Conservation (phyloP, 2,113 vertebrate genomes). For the Telmatochromis sp. region DNA sequence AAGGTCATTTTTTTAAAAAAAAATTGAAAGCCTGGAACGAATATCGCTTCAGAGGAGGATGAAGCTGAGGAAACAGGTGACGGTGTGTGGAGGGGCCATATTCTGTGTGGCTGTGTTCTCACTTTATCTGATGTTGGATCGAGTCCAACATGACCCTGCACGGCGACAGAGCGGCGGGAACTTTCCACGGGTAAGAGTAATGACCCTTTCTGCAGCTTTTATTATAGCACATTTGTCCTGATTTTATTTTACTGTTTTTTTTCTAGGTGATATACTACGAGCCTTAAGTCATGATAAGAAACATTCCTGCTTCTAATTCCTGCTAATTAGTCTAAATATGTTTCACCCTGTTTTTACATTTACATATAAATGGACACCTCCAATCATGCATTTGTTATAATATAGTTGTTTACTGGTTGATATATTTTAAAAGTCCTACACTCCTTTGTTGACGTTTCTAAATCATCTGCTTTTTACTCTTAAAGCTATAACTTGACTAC, state of each 20-base stretch:
- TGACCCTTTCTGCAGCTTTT: background rate
- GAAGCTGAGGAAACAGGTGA: slow-evolving; percentile 99
- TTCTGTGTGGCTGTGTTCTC: slow-evolving; percentile 99
- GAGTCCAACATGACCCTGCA: slow-evolving; percentile 90
- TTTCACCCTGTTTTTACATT: background rate
- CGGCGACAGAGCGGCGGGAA: slow-evolving; percentile 86
- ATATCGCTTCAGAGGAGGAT: slow-evolving; percentile 59
- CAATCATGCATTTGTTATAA: background rate
- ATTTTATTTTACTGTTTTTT: background rate
- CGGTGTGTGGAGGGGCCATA: slow-evolving; percentile 92
- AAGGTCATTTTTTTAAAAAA: background rate
- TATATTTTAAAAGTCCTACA: background rate
- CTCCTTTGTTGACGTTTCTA: background rate
- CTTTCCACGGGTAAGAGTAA: slow-evolving; percentile 86
- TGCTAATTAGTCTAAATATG: background rate
- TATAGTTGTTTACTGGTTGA: background rate
- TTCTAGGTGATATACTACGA: background rate
- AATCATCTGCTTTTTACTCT: background rate
- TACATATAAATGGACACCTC: background rate
- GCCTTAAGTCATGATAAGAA: background rate
- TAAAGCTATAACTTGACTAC: background rate
- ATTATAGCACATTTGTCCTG: background rate
- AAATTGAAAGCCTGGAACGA: background rate
- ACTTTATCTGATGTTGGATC: slow-evolving; percentile 97
- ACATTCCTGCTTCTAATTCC: background rate